Percentiles rank a stretch among this genome's conserved stretches.
Conservation (phyloP, 2,797 vertebrate species). For the Cichlasoma orientale region DNA sequence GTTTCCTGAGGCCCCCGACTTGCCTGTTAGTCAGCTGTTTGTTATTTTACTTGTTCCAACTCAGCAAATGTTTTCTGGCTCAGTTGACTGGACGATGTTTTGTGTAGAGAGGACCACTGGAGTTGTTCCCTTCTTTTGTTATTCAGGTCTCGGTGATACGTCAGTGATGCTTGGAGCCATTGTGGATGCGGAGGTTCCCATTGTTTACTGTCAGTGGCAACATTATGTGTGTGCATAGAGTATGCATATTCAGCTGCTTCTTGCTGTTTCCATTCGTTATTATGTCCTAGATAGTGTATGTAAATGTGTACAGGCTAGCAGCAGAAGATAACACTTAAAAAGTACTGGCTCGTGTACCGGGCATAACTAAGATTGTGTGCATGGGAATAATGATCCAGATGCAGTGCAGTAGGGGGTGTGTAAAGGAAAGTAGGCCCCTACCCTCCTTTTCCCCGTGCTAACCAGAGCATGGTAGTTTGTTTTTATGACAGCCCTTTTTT, state of each 20-base stretch:
- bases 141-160: constrained; percentile 56
- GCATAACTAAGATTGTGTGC: constrained; percentile 28
- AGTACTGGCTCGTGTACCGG: constrained; percentile 5
- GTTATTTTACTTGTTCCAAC: constrained; percentile 62
- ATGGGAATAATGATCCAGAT: constrained; percentile 48
- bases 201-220: constrained; percentile 52
- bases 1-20: constrained; percentile 47
- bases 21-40: constrained; percentile 29
- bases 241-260: constrained; percentile 46
- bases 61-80: constrained; percentile 75
- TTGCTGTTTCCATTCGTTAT: constrained; percentile 28
- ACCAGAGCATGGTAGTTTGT: constrained; percentile 75
- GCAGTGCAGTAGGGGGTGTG: constrained; percentile 11
- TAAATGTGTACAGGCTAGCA: constrained; percentile 25
- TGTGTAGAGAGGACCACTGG: constrained; percentile 41
- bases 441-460: constrained; percentile 50
- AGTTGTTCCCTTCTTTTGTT: constrained; percentile 54
- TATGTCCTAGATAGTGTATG: constrained; percentile 24
- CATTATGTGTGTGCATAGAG: constrained; percentile 23
- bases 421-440: constrained; percentile 28
- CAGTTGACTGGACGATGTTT: constrained; percentile 33
- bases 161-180: constrained; percentile 43
- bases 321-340: constrained; percentile 26
- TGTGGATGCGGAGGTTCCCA: constrained; percentile 31
- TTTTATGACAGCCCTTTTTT: constrained; percentile 76